Evolutionary conservation across 2,888 invertebrate species (phyloP).

Genomic region (Xestia c-nigrum): DNA sequence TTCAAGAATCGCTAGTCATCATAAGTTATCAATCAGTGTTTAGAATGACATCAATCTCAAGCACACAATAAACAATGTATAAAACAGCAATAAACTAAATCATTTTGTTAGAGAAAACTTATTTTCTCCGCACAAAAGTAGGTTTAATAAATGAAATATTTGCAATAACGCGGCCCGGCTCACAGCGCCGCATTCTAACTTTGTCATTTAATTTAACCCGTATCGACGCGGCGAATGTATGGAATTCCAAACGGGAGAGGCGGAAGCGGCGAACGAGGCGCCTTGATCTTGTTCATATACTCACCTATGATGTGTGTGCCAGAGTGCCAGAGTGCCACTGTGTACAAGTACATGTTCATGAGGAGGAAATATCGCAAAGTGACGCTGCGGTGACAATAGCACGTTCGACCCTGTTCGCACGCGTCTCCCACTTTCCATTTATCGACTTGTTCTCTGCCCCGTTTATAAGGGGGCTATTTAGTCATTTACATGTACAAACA

Average conservation of each 20-base stretch:
- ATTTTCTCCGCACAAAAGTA: slow-evolving; percentile 53
- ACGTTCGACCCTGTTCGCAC: slow-evolving; percentile 87
- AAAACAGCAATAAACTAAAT: slow-evolving; percentile 32
- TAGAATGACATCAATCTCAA: slow-evolving; percentile 20
- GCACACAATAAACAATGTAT: slow-evolving; percentile 5
- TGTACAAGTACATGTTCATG: slow-evolving; percentile 57
- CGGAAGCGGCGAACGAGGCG: slow-evolving; percentile 83
- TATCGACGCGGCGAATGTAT: slow-evolving; percentile 68
- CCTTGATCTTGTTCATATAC: slow-evolving; percentile 85
- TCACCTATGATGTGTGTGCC: slow-evolving; percentile 58
- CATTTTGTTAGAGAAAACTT: slow-evolving; percentile 38
- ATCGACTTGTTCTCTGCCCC: slow-evolving; percentile 82
- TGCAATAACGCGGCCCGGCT: slow-evolving; percentile 55
- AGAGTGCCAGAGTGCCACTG: slow-evolving; percentile 45
- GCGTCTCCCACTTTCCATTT: slow-evolving; percentile 85
- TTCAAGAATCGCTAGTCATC: slow-evolving; percentile 24
- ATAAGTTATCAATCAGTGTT: slow-evolving; percentile 30
- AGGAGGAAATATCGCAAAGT: slow-evolving; percentile 81
- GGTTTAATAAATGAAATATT: slow-evolving; percentile 67
- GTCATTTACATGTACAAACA: slow-evolving; percentile 74
- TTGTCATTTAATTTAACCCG: slow-evolving; percentile 70
- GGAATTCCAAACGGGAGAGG: slow-evolving; percentile 82
- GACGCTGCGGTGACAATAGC: slow-evolving; percentile 83
- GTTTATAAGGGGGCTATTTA: slow-evolving; percentile 79
- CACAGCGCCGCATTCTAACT: slow-evolving; percentile 63